phyloP scores from a whole-genome alignment of 2,797 vertebrate genomes.

The Sphenodon punctatus region DNA sequence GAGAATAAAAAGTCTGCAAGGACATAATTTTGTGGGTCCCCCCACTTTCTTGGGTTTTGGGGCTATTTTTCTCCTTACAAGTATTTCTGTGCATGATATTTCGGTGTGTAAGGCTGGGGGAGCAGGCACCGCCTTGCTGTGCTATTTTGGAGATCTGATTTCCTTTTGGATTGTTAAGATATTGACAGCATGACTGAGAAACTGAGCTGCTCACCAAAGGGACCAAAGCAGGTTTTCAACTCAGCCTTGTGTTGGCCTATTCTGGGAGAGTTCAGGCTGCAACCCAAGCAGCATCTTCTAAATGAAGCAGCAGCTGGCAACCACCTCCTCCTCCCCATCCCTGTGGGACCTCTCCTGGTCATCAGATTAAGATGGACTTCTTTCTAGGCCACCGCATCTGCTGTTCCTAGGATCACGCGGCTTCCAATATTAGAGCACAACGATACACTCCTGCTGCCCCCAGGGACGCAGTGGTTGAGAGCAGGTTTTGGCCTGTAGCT shows the following conservation, averaged over 20 bases:
- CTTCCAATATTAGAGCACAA: not conserved
- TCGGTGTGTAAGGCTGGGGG: not conserved
- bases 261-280: not conserved
- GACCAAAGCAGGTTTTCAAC: rapidly evolving
- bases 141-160: rapidly evolving
- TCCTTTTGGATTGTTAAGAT: not conserved
- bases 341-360: not conserved
- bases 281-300: not conserved
- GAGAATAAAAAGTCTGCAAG: no score
- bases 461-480: not conserved
- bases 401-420: not conserved
- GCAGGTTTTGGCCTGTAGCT: not conserved
- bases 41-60: no score
- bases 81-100: no score
- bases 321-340: not conserved
- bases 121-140: not conserved
- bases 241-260: not conserved
- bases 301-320: not conserved
- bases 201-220: not conserved
- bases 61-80: no score
- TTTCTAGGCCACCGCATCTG: not conserved
- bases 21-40: no score
- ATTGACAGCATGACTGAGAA: constrained; percentile 1
- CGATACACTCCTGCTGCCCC: not conserved
- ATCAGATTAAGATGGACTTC: not conserved